Base-by-base conservation (phyloP, 2,113 vertebrate species). In the Macrotus californicus region DNA sequence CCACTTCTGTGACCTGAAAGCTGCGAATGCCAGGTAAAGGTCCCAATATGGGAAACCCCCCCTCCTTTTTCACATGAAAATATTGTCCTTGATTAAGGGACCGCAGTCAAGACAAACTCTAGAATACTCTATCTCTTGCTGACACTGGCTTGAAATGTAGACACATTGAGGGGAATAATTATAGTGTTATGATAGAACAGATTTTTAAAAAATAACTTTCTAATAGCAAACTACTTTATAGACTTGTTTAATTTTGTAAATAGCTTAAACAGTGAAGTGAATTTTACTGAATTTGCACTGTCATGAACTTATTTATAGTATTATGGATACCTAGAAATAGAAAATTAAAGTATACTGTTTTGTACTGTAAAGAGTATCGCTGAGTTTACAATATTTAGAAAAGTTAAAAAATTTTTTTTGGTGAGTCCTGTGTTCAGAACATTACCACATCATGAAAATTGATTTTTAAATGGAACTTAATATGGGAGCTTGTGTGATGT, bases 1-100 rank as follows among this genome's bases (percentile, higher is more conserved):
- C 0, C 99, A 99, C 94, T 99, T 99, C 98, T 99, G 99, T 96
- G 99, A 99, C 98, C 99, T 99, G 97, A 99, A 99, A 98, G 99
- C 99, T 89, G 99, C 99, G 18, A 99, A 98, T 46, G 96, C 98
- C 98, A 99, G 99, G 99, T 99, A 99, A 98, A 94, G 87, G 0
- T 13, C 41, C 72, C 3, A 12, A 7, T 77, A 76, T 67, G 1
- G 4, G 0, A 50, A 90, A 26, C 52, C 4, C 59, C 81, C 29
- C 50, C 1, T 15, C 91, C 31, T 61, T 34, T 19, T n/a, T 86
- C 3, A 41, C 36, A 50, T 64, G 72, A 52, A 82, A 70, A 46
- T 21, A 19, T 2, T 67, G 31, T 89, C 43, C 31, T 43, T 92
- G 61, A 56, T 31, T 66, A 39, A 54, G 36, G 19, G 39, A 29